A percentile compares a stretch with the other conserved stretches of the same genome.
Evolutionary conservation across 64 coral and sea anemone species (phyloP).

Genomic region (Dendronephthya gigantea): DNA sequence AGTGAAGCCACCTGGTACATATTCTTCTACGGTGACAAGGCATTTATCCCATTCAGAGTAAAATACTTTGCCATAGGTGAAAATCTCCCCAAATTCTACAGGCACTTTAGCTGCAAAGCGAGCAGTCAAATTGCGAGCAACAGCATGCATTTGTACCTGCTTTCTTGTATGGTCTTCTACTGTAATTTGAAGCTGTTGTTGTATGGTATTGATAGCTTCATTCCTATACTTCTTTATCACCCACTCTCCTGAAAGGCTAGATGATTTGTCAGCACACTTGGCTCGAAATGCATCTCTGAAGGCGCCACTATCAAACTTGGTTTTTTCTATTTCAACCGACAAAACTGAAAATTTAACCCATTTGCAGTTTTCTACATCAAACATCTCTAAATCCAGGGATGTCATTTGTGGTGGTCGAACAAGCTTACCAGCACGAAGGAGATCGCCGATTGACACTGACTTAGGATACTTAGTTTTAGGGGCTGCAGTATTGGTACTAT

Average conservation of each 20-base stretch:
- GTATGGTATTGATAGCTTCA: not conserved
- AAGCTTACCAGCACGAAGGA: slow-evolving; percentile 36
- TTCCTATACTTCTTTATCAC: slow-evolving; percentile 33
- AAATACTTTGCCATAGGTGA: slow-evolving; percentile 54
- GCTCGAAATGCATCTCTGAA: slow-evolving; percentile 46
- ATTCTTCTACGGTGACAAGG: slow-evolving; percentile 63
- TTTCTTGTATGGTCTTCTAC: slow-evolving; percentile 9
- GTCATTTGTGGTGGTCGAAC: slow-evolving; percentile 9
- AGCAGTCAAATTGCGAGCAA: slow-evolving; percentile 7
- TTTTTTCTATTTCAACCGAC: slow-evolving; percentile 36
- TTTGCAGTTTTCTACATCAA: slow-evolving; percentile 27
- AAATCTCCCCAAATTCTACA: slow-evolving; percentile 43
- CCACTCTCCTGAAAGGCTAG: slow-evolving; percentile 18
- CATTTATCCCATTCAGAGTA: slow-evolving; percentile 35
- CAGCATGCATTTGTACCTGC: slow-evolving; percentile 38
- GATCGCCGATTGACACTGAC: slow-evolving; percentile 20
- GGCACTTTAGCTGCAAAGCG: slow-evolving; percentile 20
- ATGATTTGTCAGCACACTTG: slow-evolving; percentile 7
- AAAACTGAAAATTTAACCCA: slow-evolving; percentile 23
- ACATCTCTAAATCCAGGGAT: slow-evolving; percentile 11
- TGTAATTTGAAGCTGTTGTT: not conserved
- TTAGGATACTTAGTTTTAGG: slow-evolving; percentile 20
- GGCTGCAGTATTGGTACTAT: slow-evolving; percentile 7
- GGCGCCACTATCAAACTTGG: slow-evolving; percentile 32
- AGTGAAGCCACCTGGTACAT: slow-evolving; percentile 48